Conservation (phyloP, 2,113 vertebrate genomes). For the Aphyosemion australe region DNA sequence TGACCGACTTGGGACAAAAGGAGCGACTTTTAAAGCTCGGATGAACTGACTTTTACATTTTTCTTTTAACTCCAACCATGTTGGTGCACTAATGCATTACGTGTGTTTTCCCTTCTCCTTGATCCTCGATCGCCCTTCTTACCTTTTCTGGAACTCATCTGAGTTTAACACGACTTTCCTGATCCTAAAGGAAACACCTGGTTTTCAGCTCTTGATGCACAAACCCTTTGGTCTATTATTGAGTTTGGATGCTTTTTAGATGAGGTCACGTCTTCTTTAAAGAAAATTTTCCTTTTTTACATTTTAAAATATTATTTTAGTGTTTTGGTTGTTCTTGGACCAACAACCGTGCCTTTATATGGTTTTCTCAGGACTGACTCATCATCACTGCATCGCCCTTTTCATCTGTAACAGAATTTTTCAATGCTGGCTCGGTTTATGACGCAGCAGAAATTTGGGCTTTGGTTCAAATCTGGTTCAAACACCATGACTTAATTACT, state of each 20-base stretch:
- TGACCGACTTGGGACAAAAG: conserved; percentile 1
- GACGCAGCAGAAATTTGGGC: conserved; percentile 48
- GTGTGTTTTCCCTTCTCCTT: conserved; percentile 19
- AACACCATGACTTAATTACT: conserved; percentile 36
- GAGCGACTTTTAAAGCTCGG: conserved; percentile 28
- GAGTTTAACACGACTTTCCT: background rate
- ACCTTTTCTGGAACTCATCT: conserved; percentile 1
- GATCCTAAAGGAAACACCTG: background rate
- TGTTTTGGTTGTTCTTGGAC: background rate
- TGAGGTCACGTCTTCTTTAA: background rate
- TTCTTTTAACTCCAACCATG: conserved; percentile 45
- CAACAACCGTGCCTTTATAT: background rate
- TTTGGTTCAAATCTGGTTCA: conserved; percentile 19
- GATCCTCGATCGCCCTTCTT: background rate
- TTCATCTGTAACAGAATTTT: too few species aligned
- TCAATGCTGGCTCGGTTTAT: conserved; percentile 5
- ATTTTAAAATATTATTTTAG: background rate
- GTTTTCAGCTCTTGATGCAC: background rate
- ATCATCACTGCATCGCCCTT: too few species aligned
- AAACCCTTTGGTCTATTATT: background rate
- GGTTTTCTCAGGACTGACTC: background rate
- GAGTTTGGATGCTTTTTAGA: background rate
- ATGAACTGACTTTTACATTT: conserved; percentile 3
- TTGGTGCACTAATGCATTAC: conserved; percentile 31
- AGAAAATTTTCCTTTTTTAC: background rate